Base-by-base conservation (phyloP, 1,140 invertebrate species). In the Steinernema feltiae region DNA sequence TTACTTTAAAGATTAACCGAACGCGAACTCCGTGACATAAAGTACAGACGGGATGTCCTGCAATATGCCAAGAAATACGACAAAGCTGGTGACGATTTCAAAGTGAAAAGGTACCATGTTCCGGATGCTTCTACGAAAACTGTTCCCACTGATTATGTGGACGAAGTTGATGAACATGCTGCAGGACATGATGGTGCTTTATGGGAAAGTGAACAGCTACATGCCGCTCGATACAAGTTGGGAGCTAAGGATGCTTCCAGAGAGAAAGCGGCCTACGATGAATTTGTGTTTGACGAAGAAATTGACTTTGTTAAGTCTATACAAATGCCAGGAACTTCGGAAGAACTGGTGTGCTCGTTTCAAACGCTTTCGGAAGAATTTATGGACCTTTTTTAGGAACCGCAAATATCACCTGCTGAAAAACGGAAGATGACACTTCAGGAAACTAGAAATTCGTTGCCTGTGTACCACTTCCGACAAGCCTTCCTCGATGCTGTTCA, bases 181-280 rank as follows among this genome's bases (percentile, higher is more conserved):
- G 92, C 95, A 87, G 94, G 93, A 2, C n/a, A n/a, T n/a, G 97
- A 99, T 86, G 95, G 98, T 87, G 91, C 91, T 78, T 94, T 96
- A 89, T 99, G 96, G 97, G 97, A 99, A 89, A 93, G 97, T 75
- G 95, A 98, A 87, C 93, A 97, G 88, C 92, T 99, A 88, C 91
- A 91, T 29, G 93, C 93, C n/a, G 95, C 95, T 24, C 90, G 92
- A 35, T 92, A 95, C 86, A 90, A 91, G 82, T 96, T 98, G 90
- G 97, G 97, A 18, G 93, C 97, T 0, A 93, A 92, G 88, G 92
- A 97, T 89, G 91, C 91, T 29, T 92, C 7, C 7, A 63, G 24
- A 27, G 53, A 63, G 7, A 63, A 63, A 27, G 53, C 7, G 24
- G 3, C 7, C 12, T 63, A n/a, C n/a, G n/a, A 63, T 27, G 53